These are phyloP conservation scores for Sebastes vulpes DNA, from an alignment of 2,797 vertebrate genomes.

Conservation along the genomic window DNA sequence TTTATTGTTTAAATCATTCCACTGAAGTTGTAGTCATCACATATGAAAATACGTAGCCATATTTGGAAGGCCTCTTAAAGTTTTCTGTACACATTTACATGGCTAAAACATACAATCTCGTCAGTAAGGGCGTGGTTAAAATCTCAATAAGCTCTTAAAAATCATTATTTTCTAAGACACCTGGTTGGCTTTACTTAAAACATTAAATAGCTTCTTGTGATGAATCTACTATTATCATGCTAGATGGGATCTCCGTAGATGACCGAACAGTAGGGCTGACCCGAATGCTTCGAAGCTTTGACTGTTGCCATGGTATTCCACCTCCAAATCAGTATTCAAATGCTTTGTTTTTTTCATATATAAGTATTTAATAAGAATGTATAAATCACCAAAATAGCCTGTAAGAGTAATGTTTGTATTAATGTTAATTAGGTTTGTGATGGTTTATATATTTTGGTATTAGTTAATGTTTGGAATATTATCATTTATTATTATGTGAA, in stretches of 20 bases:
- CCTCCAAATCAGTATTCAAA: no score
- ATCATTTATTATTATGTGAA: no score
- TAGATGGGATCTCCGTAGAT: slow-evolving; percentile 34
- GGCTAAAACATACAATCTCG: slow-evolving; percentile 41
- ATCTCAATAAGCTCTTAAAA: slow-evolving; percentile 39
- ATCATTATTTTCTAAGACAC: slow-evolving; percentile 54
- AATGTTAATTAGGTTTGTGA: no score
- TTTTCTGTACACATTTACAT: slow-evolving; percentile 72
- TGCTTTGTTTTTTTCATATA: no score
- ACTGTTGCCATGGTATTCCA: no score
- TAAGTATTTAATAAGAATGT: no score
- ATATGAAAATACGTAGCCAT: slow-evolving; percentile 61
- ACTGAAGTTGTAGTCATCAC: slow-evolving; percentile 34
- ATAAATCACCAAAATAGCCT: no score
- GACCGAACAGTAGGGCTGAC: slow-evolving; percentile 5
- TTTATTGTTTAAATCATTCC: slow-evolving; percentile 25
- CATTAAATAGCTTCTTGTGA: slow-evolving; percentile 20
- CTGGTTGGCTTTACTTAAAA: slow-evolving; percentile 40
- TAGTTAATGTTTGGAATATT: no score
- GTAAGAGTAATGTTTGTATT: no score
- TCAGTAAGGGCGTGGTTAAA: slow-evolving; percentile 51
- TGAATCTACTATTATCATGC: slow-evolving; percentile 38
- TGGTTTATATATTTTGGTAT: no score
- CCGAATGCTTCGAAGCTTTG: no score
- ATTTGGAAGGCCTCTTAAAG: slow-evolving; percentile 60